Percentiles rank a stretch among this genome's conserved stretches.
Evolutionary conservation across 2,888 invertebrate genomes (phyloP).

Genomic region (Disparrhopalites patrizii): DNA sequence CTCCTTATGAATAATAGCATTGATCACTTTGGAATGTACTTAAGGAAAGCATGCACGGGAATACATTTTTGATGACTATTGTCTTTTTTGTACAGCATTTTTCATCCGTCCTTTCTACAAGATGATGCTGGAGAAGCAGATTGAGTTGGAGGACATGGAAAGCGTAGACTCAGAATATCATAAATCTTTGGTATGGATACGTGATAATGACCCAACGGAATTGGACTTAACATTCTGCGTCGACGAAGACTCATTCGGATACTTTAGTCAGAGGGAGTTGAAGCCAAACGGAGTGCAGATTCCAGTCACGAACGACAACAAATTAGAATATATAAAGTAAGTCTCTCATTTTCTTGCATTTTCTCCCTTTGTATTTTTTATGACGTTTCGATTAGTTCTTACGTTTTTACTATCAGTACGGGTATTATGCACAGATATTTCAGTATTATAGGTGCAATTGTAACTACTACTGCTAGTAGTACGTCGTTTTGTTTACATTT

Average conservation of each 20-base stretch:
- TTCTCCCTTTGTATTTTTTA: not conserved
- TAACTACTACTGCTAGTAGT: too few species aligned
- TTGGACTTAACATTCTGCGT: conserved; percentile 91
- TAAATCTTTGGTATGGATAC: conserved; percentile 92
- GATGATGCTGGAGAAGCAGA: conserved; percentile 96
- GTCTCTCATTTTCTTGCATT: not conserved
- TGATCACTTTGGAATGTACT: too few species aligned
- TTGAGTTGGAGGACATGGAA: conserved; percentile 96
- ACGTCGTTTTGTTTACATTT: too few species aligned
- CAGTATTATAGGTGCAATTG: too few species aligned
- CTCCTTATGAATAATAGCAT: too few species aligned
- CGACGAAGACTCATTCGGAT: conserved; percentile 95
- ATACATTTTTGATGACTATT: not conserved
- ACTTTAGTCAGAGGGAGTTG: conserved; percentile 85
- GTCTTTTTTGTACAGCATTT: conserved; percentile 67
- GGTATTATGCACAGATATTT: too few species aligned
- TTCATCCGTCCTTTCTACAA: conserved; percentile 99
- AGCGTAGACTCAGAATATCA: conserved; percentile 98
- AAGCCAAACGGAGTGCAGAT: conserved; percentile 88
- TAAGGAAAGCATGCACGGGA: not conserved
- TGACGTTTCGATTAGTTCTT: too few species aligned
- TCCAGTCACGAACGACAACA: conserved; percentile 86
- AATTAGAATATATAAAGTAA: conserved; percentile 93
- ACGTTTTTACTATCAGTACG: too few species aligned
- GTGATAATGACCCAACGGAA: conserved; percentile 93